Evolutionary conservation across 2,797 vertebrate species (phyloP).

Genomic region (Pelochelys cantorii): DNA sequence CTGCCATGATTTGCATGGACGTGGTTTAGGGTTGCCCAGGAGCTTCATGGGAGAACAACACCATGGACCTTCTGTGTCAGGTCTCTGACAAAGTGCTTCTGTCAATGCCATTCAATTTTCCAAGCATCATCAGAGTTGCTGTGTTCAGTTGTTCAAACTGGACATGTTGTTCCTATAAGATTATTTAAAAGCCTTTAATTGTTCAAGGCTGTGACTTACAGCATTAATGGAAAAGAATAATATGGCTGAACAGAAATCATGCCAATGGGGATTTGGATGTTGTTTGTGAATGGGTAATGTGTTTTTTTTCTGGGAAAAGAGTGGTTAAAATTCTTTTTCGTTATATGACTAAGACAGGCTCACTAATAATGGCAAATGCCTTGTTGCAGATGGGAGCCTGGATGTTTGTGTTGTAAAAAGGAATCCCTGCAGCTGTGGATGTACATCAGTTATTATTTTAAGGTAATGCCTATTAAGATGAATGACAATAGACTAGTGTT

Average conservation of each 20-base stretch:
- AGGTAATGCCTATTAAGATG: conserved; percentile 63
- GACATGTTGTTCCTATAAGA: background rate
- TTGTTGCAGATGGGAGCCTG: conserved; percentile 47
- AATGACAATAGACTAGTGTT: conserved; percentile 69
- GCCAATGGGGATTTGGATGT: background rate
- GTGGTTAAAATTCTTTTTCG: conserved; percentile 43
- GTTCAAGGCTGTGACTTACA: conserved; percentile 9
- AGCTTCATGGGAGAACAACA: background rate
- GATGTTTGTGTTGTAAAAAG: conserved; percentile 61
- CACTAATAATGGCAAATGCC: conserved; percentile 36
- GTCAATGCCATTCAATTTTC: background rate
- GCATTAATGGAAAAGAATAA: conserved; percentile 1
- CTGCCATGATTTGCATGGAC: background rate
- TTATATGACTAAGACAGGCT: conserved; percentile 27
- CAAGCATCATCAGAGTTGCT: background rate
- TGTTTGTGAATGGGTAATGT: conserved; percentile 40
- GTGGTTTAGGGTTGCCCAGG: background rate
- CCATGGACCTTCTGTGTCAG: background rate
- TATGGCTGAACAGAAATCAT: conserved; percentile 33
- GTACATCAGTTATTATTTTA: conserved; percentile 65
- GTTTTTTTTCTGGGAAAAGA: conserved; percentile 36
- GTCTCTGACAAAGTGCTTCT: background rate
- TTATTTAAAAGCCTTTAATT: conserved; percentile 43
- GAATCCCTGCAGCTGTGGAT: conserved; percentile 41
- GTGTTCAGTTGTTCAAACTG: background rate